Base-by-base conservation (phyloP, 2,888 invertebrate species). In the Lepeophtheirus nordmannii region DNA sequence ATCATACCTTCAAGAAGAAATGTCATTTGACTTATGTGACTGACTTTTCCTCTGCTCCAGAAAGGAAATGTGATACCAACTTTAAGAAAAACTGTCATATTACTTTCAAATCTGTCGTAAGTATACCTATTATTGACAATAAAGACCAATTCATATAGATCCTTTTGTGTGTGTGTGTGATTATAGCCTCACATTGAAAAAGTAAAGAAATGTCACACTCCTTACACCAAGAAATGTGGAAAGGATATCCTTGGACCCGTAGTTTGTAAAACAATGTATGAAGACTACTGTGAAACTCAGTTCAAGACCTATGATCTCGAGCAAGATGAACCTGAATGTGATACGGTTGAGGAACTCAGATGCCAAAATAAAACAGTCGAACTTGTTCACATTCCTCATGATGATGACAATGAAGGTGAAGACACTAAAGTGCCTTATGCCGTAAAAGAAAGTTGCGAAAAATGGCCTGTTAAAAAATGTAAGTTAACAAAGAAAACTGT, bases 191-290 rank as follows among this genome's bases (percentile, higher is more conserved):
- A 30, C 30, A 30, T 7, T 30, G 30, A 30, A 30, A 30, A 20
- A n/a, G 61, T 23, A 14, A 37, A 61, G 61, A 61, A 30, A 8
- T 61, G 61, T 38, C n/a, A 61, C 12, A 37, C 22, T n/a, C 61
- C 61, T 7, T 37, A 30, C 12, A 17, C n/a, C n/a, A 61, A 61
- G 61, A 37, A 30, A 30, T 61, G 61, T 37, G 37, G 37, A n/a
- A 37, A 61, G 8, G 39, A 23, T 7, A 61, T 61, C 30, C 12
- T 7, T 5, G 61, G 61, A 61, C 3, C 1, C 1, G 8, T 30
- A 14, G 17, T 61, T 37, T 61, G 61, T 37, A 23, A 23, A 17
- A 30, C 7, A 2, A 22, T 30, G 3, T 61, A 61, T 17, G 61
- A 61, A 38, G 37, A 22, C 14, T 12, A 3, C 30, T 61, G 61